Evolutionary conservation across 2,797 vertebrate genomes (phyloP).

Genomic region (Numenius phaeopus): DNA sequence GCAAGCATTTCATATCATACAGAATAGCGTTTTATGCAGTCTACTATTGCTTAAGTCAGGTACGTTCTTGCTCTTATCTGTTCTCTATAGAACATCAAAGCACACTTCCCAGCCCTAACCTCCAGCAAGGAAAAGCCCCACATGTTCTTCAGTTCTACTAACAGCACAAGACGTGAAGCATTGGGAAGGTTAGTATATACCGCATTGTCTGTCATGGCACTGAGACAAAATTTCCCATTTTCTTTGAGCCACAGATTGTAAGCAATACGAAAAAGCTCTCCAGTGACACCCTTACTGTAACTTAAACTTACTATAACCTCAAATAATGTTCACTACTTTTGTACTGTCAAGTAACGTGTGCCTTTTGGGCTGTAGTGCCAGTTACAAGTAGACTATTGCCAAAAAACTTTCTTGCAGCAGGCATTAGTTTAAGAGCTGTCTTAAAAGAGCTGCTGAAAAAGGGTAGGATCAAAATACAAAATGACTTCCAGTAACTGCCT

Average conservation of each 20-base stretch:
- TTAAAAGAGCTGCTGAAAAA: not conserved
- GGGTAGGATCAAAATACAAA: not conserved
- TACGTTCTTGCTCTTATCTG: not conserved
- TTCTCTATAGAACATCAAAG: not conserved
- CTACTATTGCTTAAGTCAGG: not conserved
- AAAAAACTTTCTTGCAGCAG: not conserved
- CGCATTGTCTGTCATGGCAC: accelerated
- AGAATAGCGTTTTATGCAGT: not conserved
- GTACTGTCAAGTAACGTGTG: accelerated
- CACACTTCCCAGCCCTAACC: not conserved
- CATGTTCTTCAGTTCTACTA: not conserved
- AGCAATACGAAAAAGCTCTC: not conserved
- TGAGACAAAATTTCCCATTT: not conserved
- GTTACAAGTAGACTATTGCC: not conserved
- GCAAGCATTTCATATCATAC: not conserved
- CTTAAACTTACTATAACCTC: not conserved
- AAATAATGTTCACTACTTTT: not conserved
- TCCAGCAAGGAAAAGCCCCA: not conserved
- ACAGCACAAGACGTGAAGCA: not conserved
- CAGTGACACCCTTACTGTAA: not conserved
- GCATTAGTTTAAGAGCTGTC: not conserved
- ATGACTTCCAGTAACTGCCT: not conserved
- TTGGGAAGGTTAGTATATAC: not conserved
- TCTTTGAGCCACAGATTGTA: not conserved
- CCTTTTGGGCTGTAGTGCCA: not conserved